Evolutionary conservation across 2,113 vertebrate genomes (phyloP), one percentile per base, ranked within the genome.

Genomic region (Pampusana beccarii): DNA sequence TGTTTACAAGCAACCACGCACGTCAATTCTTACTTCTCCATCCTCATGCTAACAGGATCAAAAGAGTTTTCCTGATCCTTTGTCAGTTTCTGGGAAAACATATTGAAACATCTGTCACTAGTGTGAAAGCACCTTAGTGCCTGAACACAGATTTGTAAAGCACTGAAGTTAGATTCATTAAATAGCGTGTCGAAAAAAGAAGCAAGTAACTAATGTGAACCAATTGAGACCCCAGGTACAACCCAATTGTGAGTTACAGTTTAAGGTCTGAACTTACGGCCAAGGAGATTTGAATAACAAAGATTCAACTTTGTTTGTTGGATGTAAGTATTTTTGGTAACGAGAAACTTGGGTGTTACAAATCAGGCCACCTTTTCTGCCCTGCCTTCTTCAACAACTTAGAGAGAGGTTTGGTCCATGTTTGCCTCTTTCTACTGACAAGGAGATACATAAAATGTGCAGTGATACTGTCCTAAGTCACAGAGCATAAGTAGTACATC

Each of bases 371-470:
- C 2, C 1, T 80, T 69, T 82, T 40, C 53, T 56, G 25, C 3
- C 19, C 19, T 74, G 5, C 13, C 4, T 51, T 67, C 65, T 64
- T 71, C 38, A 87, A 19, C 28, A 80, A 13, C 16, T 58, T 69
- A 13, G 57, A 86, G 29, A 46, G 13, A 44, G 16, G 2, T 5
- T 65, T n/a, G 8, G 3, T 61, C 11, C 1, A 1, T 17, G 4
- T 62, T 79, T 77, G 8, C 34, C 4, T 13, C 23, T 53, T 65
- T 78, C 38, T 65, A 2, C 28, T 81, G n/a, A 46, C 10, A 70
- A 6, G 4, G 20, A 19, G 8, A 36, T 31, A 26, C 4, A 62
- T 2, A 28, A 66, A 69, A 66, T 4, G 3, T 53, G 11, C 26
- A n/a, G 28, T 40, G 8, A 28, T 36, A 28, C 1, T 1, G 21